A percentile compares a stretch with the other conserved stretches of the same genome.
phyloP scores from a whole-genome alignment of 2,113 vertebrate species.

The Brevimyrus niger region DNA sequence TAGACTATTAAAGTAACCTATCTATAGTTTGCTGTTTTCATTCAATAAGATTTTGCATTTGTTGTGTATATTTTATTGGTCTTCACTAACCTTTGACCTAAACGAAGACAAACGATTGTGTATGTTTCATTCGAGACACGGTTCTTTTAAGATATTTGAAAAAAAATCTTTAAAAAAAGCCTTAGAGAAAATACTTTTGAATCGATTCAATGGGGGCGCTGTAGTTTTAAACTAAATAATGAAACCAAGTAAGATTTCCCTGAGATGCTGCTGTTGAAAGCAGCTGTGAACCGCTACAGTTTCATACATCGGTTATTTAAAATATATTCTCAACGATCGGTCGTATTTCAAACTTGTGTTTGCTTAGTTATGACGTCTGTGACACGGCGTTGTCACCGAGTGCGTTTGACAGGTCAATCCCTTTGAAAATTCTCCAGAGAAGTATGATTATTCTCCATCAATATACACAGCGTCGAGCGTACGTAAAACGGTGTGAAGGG shows the following conservation, averaged over 20 bases:
- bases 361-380: constrained; percentile 49
- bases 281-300: constrained; percentile 42
- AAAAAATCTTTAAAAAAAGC: background rate
- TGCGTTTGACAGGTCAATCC: constrained; percentile 48
- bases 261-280: constrained; percentile 36
- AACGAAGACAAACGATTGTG: background rate
- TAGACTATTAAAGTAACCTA: background rate
- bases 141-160: background rate
- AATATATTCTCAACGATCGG: constrained; percentile 41
- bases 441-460: constrained; percentile 16
- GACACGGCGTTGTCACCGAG: constrained; percentile 48
- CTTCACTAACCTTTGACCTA: background rate
- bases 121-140: background rate
- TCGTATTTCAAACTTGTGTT: constrained; percentile 52
- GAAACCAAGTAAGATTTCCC: constrained; percentile 34
- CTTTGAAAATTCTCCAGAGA: constrained; percentile 16
- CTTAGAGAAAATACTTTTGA: background rate
- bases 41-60: background rate
- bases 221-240: constrained; percentile 45
- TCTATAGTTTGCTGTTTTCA: background rate
- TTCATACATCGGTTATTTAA: constrained; percentile 44
- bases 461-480: background rate
- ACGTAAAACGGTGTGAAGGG: background rate
- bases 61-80: background rate
- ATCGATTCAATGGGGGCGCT: constrained; percentile 30